Evolutionary conservation across 2,797 vertebrate genomes (phyloP).

Genomic region (Characodon lateralis): DNA sequence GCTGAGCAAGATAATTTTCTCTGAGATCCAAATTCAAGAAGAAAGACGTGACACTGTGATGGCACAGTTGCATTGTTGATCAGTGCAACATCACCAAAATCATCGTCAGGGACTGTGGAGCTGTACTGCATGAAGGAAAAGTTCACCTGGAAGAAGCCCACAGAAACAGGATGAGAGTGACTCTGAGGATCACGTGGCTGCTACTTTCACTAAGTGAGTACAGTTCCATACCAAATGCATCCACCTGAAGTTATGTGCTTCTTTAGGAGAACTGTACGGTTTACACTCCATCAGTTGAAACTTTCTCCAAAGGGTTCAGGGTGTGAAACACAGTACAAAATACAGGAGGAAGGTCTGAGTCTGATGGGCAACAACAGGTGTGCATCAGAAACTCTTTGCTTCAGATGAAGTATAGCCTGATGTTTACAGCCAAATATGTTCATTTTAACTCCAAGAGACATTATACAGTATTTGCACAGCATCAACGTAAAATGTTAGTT

Average conservation of each 20-base stretch:
- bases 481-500: background rate
- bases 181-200: constrained; percentile 58
- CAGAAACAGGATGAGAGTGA: constrained; percentile 53
- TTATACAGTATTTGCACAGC: background rate
- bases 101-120: constrained; percentile 19
- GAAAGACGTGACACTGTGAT: constrained; percentile 63
- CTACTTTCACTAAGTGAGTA: constrained; percentile 73
- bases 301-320: background rate
- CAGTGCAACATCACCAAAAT: constrained; percentile 10
- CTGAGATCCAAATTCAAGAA: constrained; percentile 60
- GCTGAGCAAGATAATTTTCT: constrained; percentile 47
- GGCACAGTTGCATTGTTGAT: constrained; percentile 19
- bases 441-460: background rate
- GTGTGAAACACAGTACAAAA: too few relatives aligned
- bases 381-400: background rate
- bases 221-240: background rate
- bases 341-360: background rate
- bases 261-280: background rate
- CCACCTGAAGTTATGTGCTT: background rate
- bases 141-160: constrained; percentile 25
- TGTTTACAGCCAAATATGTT: too few relatives aligned
- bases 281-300: too few relatives aligned
- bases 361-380: background rate
- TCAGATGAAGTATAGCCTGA: background rate
- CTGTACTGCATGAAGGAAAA: constrained; percentile 48